Conservation (phyloP, 2,113 vertebrate genomes). For the Hepsetus odoe region DNA sequence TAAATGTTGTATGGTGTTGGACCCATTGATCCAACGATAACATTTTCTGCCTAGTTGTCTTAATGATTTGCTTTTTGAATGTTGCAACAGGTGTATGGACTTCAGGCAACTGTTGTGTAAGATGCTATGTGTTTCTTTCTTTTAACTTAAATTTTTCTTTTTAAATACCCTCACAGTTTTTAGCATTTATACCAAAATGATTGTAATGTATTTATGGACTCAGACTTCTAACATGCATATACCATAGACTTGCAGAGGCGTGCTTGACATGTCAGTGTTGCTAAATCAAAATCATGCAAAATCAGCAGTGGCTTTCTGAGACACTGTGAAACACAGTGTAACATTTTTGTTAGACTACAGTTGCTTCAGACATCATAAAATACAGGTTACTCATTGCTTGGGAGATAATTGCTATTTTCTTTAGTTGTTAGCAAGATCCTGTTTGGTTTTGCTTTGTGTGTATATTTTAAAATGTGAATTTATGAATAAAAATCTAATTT, state of each 20-base stretch:
- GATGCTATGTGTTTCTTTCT: not conserved
- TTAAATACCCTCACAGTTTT: not conserved
- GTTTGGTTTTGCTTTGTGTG: not conserved
- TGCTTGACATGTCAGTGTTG: not conserved
- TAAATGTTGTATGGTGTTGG: slow-evolving; percentile 15
- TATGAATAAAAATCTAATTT: slow-evolving; percentile 4
- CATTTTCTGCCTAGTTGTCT: slow-evolving; percentile 10
- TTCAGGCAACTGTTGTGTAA: not conserved
- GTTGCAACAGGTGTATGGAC: not conserved
- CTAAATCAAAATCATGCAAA: not conserved
- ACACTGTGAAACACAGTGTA: not conserved
- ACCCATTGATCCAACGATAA: not conserved
- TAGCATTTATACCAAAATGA: not conserved
- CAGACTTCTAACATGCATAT: not conserved
- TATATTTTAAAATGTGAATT: slow-evolving; percentile 10
- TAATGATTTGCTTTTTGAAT: not conserved
- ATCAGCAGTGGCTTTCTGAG: not conserved
- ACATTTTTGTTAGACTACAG: not conserved
- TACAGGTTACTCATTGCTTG: not conserved
- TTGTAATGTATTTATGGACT: not conserved
- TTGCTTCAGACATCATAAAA: not conserved
- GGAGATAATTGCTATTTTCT: not conserved
- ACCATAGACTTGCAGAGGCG: not conserved
- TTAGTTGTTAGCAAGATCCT: not conserved
- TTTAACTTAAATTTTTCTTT: not conserved